These are phyloP conservation scores for Oreotrochilus melanogaster DNA, from an alignment of 2,113 vertebrate species.

Conservation along the genomic window DNA sequence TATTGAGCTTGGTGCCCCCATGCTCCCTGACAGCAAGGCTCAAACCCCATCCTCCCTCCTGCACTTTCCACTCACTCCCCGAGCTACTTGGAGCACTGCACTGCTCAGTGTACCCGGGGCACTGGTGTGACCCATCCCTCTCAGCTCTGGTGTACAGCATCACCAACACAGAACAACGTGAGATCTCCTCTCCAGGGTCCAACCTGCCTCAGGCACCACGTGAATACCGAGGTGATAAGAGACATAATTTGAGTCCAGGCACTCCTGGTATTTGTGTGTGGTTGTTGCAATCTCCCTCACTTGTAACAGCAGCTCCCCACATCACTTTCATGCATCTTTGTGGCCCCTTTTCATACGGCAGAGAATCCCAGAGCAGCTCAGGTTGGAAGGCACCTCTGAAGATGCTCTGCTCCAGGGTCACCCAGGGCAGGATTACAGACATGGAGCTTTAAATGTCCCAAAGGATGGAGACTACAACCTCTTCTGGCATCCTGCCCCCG, in stretches of 20 bases:
- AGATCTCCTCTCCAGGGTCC: neutral
- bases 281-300: rapidly evolving
- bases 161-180: neutral
- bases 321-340: rapidly evolving
- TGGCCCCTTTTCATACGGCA: neutral
- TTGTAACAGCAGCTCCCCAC: neutral
- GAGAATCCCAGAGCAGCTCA: neutral
- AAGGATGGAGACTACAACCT: neutral
- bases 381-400: neutral
- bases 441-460: rapidly evolving
- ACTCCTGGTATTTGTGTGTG: neutral
- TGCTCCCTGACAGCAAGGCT: neutral
- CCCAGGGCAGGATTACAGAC: rapidly evolving
- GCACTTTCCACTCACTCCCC: neutral
- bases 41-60: neutral
- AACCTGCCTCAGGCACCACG: neutral
- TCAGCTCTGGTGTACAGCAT: rapidly evolving
- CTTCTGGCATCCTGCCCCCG: neutral
- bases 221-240: neutral
- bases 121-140: neutral
- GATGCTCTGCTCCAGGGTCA: neutral
- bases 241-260: neutral
- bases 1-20: neutral
- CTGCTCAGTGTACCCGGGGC: rapidly evolving
- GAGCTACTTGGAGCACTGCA: neutral